Evolutionary conservation across 2,797 vertebrate genomes (phyloP), one percentile per base, ranked within the genome.

Genomic region (Karalla daura): DNA sequence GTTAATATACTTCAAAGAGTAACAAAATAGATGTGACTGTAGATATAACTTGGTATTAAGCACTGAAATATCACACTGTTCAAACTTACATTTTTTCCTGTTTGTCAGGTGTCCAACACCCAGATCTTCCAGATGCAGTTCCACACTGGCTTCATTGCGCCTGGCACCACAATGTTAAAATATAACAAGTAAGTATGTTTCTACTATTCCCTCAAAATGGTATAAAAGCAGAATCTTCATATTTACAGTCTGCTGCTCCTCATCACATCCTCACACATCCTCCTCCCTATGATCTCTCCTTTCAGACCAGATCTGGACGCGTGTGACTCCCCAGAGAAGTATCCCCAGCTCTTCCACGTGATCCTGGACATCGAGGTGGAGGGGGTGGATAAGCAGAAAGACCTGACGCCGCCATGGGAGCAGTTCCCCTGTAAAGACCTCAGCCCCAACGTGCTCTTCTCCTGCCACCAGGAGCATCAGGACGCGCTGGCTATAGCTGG

Each of bases 111-210:
- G 88, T 96, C 97, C 81, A 99, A 98, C 92, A 99, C 97, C 15
- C 98, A 99, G 89, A 99, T 99, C 87, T 96, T 98, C 84, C 98
- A 99, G 93, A 96, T 99, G 84, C 98, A 99, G 65, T 98, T 99
- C 87, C 97, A 99, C 66, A 98, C 96, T 68, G 98, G 98, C 82
- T 99, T 99, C 86, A 96, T 98, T 79, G 85, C 95, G 59, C 91
- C 95, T 59, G 97, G 95, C 70, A 97, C 95, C 73, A 96, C 95
- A 2, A 79, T 93, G 54, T 91, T 99, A 74, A 98, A 98, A 83
- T 99, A 98, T 79, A 96, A 95, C 87, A 98, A 98, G 98, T 99
- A 89, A 96, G 96, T 89, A 52, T 10, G 20, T 60, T 12, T 63
- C 17, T 33, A 28, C 18, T 21, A 1, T 47, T 53, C 23, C 2